Base-by-base conservation (phyloP, 2,888 invertebrate genomes). In the Rhaphigaster nebulosa region DNA sequence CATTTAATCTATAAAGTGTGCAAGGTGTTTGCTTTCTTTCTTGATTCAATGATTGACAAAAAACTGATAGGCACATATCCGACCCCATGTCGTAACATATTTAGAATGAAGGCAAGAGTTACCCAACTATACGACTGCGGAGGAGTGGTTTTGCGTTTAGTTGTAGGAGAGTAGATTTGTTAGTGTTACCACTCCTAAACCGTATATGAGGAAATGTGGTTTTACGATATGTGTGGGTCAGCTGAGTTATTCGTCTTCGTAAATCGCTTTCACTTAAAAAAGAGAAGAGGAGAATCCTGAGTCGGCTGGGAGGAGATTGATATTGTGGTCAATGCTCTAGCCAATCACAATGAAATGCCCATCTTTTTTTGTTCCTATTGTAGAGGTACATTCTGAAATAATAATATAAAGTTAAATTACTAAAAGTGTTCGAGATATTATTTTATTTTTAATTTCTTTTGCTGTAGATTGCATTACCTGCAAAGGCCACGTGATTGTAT, bases 71-170 rank as follows among this genome's bases (percentile, higher is more conserved):
- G 8, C 5, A 10, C 23, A 8, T 38, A 20, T 76, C 38, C 38
- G 6, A 34, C 2, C 20, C 38, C 38, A 76, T 76, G 70, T 76
- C 38, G 38, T 38, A 38, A 76, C 34, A 76, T 76, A 38, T 76
- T 76, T 20, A 76, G 70, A 38, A 76, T 38, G 70, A 76, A 38
- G 70, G 34, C 38, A 38, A 76, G 70, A 20, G 70, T 76, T 76
- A 38, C 70, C 15, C 70, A 76, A 76, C 70, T 8, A 1, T 76
- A 76, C 23, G 34, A 5, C 70, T 76, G 70, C 23, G 38, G 70
- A 65, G 65, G 65, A 76, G 70, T 76, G 70, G 70, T 76, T 76
- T 76, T 76, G 70, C 70, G 70, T 76, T 76, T 76, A 76, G 70
- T 76, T 38, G 70, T 76, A 38, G 38, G 70, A 76, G 70, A 76